Evolutionary conservation across 2,888 invertebrate species (phyloP).

Genomic region (Flexamia atlantica): DNA sequence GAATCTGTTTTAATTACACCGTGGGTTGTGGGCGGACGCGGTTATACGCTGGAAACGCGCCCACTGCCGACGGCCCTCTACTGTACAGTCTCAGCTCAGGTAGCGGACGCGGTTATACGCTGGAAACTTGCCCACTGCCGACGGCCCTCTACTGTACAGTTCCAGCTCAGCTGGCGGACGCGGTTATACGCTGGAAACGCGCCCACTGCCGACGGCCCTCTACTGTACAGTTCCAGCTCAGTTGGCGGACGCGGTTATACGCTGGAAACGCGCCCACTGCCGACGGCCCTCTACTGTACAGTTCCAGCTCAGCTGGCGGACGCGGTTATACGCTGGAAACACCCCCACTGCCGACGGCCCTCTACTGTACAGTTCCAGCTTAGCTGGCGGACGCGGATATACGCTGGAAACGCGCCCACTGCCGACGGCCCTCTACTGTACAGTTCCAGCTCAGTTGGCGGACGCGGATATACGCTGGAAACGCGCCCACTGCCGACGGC

Average conservation of each 20-base stretch:
- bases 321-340: too few relatives aligned
- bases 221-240: too few relatives aligned
- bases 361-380: background rate
- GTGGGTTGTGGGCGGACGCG: slow-evolving; percentile 38
- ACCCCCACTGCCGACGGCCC: background rate
- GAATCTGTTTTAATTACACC: slow-evolving; percentile 48
- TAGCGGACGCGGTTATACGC: slow-evolving; percentile 32
- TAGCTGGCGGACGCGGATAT: background rate
- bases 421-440: background rate
- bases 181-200: slow-evolving; percentile 7
- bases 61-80: slow-evolving; percentile 26
- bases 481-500: too few relatives aligned
- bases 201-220: slow-evolving; percentile 32
- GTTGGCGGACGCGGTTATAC: slow-evolving; percentile 35
- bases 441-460: background rate
- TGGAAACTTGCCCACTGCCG: slow-evolving; percentile 17
- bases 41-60: slow-evolving; percentile 15
- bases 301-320: too few relatives aligned
- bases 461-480: background rate
- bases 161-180: too few relatives aligned
- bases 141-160: too few relatives aligned
- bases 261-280: slow-evolving; percentile 18
- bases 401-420: too few relatives aligned
- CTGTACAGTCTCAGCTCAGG: too few relatives aligned
- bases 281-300: slow-evolving; percentile 11